Conservation (phyloP, 30 jellyfish, hydroid and myxozoan genomes). For the Catostylus mosaicus region DNA sequence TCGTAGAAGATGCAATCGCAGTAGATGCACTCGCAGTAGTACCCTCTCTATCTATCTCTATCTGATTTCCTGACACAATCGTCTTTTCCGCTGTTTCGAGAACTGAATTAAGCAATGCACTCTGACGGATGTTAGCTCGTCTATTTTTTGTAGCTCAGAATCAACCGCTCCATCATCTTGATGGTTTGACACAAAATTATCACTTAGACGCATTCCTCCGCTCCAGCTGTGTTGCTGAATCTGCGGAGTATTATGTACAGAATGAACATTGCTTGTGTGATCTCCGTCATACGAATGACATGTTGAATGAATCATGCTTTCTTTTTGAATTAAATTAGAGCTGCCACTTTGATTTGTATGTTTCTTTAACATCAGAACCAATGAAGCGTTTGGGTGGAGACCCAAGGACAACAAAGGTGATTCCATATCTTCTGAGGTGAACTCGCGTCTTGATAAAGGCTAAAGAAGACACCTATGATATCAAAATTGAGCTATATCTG, state of each 20-base stretch:
- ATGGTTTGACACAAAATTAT: background rate
- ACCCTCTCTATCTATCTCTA: background rate
- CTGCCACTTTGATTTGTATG: slow-evolving; percentile 40
- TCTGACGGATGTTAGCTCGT: slow-evolving; percentile 22
- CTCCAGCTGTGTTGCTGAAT: slow-evolving; percentile 36
- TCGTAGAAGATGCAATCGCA: too few species aligned
- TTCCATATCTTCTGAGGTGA: slow-evolving; percentile 16
- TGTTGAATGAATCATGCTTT: background rate
- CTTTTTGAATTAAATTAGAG: slow-evolving; percentile 6
- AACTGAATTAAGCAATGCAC: slow-evolving; percentile 50
- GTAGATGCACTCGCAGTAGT: background rate
- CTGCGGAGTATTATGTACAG: slow-evolving; percentile 21
- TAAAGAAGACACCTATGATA: too few species aligned
- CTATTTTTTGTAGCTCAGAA: slow-evolving; percentile 8
- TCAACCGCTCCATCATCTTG: background rate
- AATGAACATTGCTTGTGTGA: slow-evolving; percentile 36
- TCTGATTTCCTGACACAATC: background rate
- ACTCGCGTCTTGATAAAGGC: slow-evolving; percentile 69
- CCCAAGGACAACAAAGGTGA: slow-evolving; percentile 29
- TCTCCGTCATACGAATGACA: slow-evolving; percentile 15
- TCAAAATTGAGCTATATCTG: too few species aligned
- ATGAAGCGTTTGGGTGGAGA: slow-evolving; percentile 59
- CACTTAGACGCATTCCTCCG: slow-evolving; percentile 29
- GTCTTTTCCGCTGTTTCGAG: background rate
- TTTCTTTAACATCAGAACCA: slow-evolving; percentile 23